These are phyloP conservation scores for Coregonus sp. DNA, from an alignment of 2,797 vertebrate genomes.

Conservation along the genomic window DNA sequence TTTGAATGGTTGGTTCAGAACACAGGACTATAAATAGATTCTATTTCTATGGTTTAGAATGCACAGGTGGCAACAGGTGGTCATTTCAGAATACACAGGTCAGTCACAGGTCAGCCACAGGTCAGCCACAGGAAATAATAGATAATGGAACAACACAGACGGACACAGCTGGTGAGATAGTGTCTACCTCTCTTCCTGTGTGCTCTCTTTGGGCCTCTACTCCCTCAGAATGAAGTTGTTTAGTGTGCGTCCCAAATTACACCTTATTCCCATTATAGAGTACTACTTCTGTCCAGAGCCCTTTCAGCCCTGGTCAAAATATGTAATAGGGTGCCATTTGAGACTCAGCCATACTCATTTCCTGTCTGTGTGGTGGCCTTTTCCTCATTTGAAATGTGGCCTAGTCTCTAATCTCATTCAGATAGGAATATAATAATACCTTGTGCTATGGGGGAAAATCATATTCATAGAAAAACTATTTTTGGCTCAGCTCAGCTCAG, in stretches of 20 bases:
- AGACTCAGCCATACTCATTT: slow-evolving; percentile 13
- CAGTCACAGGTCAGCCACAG: background rate
- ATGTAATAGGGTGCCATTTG: no score
- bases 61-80: slow-evolving; percentile 17
- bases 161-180: background rate
- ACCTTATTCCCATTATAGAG: background rate
- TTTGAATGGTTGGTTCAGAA: no score
- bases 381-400: slow-evolving; percentile 28
- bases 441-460: slow-evolving; percentile 12
- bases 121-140: background rate
- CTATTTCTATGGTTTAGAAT: background rate
- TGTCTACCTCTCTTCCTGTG: slow-evolving; percentile 14
- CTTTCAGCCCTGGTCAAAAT: background rate
- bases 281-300: background rate
- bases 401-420: slow-evolving; percentile 29
- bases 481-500: slow-evolving; percentile 11
- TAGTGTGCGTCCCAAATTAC: background rate
- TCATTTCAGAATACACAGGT: background rate
- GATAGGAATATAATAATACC: background rate
- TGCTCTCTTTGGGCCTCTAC: slow-evolving; percentile 7
- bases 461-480: slow-evolving; percentile 21
- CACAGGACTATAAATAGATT: no score
- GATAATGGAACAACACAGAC: background rate
- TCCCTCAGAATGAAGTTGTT: slow-evolving; percentile 30
- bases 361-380: slow-evolving; percentile 29